Percentiles rank a stretch among this genome's conserved stretches.
Conservation (phyloP, 1,140 invertebrate species). For the Pogonognathellus flavescens region DNA sequence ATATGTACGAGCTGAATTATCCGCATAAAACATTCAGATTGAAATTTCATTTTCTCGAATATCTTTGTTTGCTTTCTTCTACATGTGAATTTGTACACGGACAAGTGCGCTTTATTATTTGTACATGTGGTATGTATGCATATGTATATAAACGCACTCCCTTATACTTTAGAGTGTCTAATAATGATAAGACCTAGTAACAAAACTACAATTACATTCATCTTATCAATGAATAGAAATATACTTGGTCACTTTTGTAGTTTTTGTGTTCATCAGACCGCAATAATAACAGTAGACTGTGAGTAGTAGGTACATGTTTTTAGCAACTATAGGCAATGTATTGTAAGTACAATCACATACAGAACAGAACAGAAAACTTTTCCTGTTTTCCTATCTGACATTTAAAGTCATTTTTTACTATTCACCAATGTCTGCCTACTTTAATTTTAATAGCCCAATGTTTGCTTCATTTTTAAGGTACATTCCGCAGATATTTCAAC, state of each 20-base stretch:
- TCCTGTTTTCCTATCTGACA: slow-evolving; percentile 34
- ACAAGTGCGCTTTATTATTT: background rate
- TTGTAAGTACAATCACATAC: background rate
- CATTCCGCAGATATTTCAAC: slow-evolving; percentile 1
- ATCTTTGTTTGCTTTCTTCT: slow-evolving; percentile 44
- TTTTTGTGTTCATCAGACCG: slow-evolving; percentile 46
- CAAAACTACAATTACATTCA: slow-evolving; percentile 25
- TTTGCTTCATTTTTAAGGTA: background rate
- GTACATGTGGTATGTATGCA: background rate
- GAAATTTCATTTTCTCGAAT: slow-evolving; percentile 43
- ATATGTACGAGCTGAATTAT: slow-evolving; percentile 2
- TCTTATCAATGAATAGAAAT: slow-evolving; percentile 36
- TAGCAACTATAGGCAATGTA: too few species aligned
- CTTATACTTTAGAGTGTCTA: background rate
- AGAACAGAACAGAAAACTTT: slow-evolving; percentile 13
- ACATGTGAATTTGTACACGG: slow-evolving; percentile 3
- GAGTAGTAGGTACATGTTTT: background rate
- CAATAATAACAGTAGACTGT: slow-evolving; percentile 22
- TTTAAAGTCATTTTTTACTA: slow-evolving; percentile 24
- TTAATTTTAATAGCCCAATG: slow-evolving; percentile 16
- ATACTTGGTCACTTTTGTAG: slow-evolving; percentile 35
- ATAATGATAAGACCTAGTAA: background rate
- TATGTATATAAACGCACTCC: background rate
- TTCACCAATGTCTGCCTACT: slow-evolving; percentile 34
- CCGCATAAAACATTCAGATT: slow-evolving; percentile 7